phyloP scores from a whole-genome alignment of 2,888 invertebrate species.

The Amphipyra tragopoginis region DNA sequence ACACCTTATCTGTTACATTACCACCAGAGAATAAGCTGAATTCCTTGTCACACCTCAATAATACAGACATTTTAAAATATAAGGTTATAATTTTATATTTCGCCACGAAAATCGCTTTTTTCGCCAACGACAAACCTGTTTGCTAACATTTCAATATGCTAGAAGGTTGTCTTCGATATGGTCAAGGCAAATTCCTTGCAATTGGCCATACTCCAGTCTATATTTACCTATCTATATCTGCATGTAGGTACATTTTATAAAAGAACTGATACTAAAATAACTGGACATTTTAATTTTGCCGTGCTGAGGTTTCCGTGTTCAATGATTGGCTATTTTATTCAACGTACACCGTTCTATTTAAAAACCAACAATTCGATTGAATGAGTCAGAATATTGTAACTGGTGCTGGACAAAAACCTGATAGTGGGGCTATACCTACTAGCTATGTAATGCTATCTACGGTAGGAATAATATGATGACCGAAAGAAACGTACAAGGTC shows the following conservation, averaged over 20 bases:
- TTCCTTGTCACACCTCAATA: constrained; percentile 12
- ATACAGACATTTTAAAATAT: constrained; percentile 6
- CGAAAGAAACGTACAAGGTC: constrained; percentile 81
- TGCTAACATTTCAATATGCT: constrained; percentile 72
- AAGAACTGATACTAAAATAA: constrained; percentile 65
- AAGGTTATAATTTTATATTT: constrained; percentile 22
- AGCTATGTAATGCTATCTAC: constrained; percentile 49
- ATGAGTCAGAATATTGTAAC: constrained; percentile 76
- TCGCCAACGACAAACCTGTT: constrained; percentile 67
- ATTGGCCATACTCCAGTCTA: constrained; percentile 71
- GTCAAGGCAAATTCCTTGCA: constrained; percentile 80
- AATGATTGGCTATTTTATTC: constrained; percentile 69
- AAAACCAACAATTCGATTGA: constrained; percentile 70
- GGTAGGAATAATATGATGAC: constrained; percentile 77
- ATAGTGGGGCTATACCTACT: constrained; percentile 64
- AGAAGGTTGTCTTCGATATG: constrained; percentile 80
- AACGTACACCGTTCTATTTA: constrained; percentile 73
- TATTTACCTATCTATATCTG: constrained; percentile 55
- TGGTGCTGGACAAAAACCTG: constrained; percentile 76
- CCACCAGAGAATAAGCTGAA: constrained; percentile 14
- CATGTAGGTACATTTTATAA: constrained; percentile 45
- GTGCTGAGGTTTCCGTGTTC: constrained; percentile 66
- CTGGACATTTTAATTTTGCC: constrained; percentile 58
- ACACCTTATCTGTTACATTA: constrained; percentile 34
- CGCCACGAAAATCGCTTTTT: constrained; percentile 28